Conservation (phyloP, 2,888 invertebrate species). For the Stenchaetothrips biformis region DNA sequence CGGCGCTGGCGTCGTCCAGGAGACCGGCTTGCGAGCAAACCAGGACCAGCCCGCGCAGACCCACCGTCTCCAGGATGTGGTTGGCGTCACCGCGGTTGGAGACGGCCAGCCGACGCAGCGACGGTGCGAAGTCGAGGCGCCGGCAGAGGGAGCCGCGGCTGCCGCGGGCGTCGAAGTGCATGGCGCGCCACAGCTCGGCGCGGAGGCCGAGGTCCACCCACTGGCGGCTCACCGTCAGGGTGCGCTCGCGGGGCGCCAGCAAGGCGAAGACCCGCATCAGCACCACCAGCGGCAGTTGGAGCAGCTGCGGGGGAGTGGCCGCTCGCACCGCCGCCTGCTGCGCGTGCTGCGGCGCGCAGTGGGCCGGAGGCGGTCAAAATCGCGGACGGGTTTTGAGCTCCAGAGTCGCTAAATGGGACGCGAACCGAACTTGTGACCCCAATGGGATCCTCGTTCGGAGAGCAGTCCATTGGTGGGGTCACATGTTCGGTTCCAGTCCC, state of each 20-base stretch:
- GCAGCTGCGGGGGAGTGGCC: background rate
- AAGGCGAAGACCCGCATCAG: background rate
- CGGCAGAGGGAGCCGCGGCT: background rate
- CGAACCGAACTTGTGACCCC: too few species aligned
- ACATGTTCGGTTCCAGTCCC: too few species aligned
- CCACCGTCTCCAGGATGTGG: constrained; percentile 9
- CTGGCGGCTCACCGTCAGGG: constrained; percentile 1
- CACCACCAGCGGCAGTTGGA: background rate
- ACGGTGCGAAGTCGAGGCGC: background rate
- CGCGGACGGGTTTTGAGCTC: too few species aligned
- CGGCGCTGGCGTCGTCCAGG: background rate
- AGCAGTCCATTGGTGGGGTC: too few species aligned
- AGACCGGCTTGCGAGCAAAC: background rate
- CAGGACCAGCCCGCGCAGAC: background rate
- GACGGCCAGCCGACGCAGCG: background rate
- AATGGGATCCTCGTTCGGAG: too few species aligned
- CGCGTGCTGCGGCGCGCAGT: background rate
- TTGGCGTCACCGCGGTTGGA: background rate
- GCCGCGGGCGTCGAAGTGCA: background rate
- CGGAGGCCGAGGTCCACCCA: constrained; percentile 15
- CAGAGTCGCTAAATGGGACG: too few species aligned
- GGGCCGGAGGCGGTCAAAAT: too few species aligned
- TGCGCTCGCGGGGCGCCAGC: background rate
- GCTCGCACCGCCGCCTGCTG: background rate
- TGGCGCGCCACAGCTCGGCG: background rate